These are phyloP conservation scores for Drosophila nr. medialis DNA, from an alignment of 2,888 invertebrate species.

Conservation along the genomic window DNA sequence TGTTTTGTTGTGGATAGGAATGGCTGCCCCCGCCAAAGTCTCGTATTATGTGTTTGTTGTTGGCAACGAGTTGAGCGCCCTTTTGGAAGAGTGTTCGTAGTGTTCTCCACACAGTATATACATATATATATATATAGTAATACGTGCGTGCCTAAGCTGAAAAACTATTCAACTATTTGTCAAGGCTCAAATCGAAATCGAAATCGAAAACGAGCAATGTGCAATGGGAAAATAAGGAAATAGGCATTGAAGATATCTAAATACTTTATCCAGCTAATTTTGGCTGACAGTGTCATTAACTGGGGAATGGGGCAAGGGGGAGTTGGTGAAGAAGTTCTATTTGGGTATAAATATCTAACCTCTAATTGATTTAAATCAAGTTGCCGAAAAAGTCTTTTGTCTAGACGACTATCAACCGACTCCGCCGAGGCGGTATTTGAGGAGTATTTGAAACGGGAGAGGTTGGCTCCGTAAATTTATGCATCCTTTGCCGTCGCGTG, in stretches of 20 bases:
- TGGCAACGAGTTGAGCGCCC: slow-evolving; percentile 80
- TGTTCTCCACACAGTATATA: not conserved
- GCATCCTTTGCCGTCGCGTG: slow-evolving; percentile 63
- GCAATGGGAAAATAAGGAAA: slow-evolving; percentile 18
- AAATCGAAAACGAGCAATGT: slow-evolving; percentile 34
- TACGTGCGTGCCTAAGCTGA: slow-evolving; percentile 65
- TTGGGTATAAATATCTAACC: slow-evolving; percentile 16
- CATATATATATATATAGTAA: not conserved
- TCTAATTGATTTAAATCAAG: slow-evolving; percentile 81
- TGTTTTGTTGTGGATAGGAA: not conserved
- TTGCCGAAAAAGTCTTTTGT: slow-evolving; percentile 54
- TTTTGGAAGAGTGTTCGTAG: slow-evolving; percentile 26
- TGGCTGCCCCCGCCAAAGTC: not conserved
- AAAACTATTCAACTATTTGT: slow-evolving; percentile 43
- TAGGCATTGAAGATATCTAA: slow-evolving; percentile 47
- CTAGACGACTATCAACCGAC: slow-evolving; percentile 65
- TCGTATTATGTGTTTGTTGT: slow-evolving; percentile 74
- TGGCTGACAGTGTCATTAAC: slow-evolving; percentile 65
- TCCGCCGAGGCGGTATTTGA: not conserved
- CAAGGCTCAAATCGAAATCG: slow-evolving; percentile 19
- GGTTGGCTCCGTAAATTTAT: slow-evolving; percentile 37
- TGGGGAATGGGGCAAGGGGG: slow-evolving; percentile 5
- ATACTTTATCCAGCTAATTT: slow-evolving; percentile 74
- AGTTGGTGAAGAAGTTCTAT: not conserved
- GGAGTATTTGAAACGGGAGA: not conserved